Conservation (phyloP, 1,140 invertebrate genomes). For the Saccostrea glomerata region DNA sequence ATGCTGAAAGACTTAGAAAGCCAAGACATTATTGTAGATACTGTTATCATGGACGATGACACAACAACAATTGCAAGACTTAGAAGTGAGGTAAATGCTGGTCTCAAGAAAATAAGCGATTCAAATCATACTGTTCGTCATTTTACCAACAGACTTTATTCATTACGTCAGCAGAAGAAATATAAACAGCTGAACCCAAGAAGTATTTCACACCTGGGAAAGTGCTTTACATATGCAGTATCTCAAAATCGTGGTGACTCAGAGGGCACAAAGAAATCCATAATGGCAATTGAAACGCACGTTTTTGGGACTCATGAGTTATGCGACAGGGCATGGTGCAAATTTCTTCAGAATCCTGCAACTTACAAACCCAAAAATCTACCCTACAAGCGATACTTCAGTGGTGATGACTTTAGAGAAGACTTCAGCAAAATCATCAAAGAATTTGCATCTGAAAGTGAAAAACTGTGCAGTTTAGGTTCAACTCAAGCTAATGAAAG, state of each 20-base stretch:
- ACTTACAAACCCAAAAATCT: no score
- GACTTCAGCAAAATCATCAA: no score
- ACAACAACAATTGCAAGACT: constrained; percentile 39
- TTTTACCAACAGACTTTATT: neutral
- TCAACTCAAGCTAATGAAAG: constrained; percentile 37
- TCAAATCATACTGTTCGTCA: constrained; percentile 14
- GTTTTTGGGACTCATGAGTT: no score
- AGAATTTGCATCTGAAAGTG: neutral
- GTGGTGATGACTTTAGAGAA: no score
- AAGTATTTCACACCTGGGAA: neutral
- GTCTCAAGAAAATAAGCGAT: constrained; percentile 23
- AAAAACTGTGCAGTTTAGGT: neutral
- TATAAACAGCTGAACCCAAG: constrained; percentile 1
- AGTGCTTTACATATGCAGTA: no score
- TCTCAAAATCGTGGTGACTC: no score
- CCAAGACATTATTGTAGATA: neutral
- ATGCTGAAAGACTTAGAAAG: neutral
- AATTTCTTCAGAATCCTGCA: no score
- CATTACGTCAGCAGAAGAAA: neutral
- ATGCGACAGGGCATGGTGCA: no score
- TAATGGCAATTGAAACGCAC: no score
- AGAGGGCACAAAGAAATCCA: no score
- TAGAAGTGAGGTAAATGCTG: neutral
- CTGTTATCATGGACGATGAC: constrained; percentile 24
- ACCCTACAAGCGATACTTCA: no score